These are phyloP conservation scores for Takifugu rubripes DNA, from an alignment of 2,797 vertebrate genomes.

Conservation along the genomic window DNA sequence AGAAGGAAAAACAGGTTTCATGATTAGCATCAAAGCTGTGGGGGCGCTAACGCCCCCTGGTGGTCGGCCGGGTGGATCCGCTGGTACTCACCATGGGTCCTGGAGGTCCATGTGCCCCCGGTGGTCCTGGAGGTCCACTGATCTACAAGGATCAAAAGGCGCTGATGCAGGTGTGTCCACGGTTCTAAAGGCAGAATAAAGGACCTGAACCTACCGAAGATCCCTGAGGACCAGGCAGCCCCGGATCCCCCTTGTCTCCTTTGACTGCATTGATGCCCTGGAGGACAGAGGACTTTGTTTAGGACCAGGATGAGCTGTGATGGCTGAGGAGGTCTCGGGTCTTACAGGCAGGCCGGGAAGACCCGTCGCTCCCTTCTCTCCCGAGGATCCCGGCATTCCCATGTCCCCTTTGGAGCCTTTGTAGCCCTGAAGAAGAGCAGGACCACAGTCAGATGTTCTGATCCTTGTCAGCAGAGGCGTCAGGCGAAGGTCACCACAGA, in stretches of 20 bases:
- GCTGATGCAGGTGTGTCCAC: too few relatives aligned
- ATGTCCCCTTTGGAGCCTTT: conserved; percentile 95
- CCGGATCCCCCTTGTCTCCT: conserved; percentile 91
- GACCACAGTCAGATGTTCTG: too few relatives aligned
- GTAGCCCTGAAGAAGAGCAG: conserved; percentile 78
- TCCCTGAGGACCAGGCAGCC: conserved; percentile 88
- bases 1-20: conserved; percentile 2
- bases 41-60: too few relatives aligned
- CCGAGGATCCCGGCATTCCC: conserved; percentile 87
- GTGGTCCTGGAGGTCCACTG: conserved; percentile 86
- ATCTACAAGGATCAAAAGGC: conserved; percentile 74
- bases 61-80: too few relatives aligned
- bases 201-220: conserved; percentile 82
- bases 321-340: background rate
- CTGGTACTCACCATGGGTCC: conserved; percentile 90
- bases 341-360: conserved; percentile 92
- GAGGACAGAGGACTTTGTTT: conserved; percentile 27
- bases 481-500: background rate
- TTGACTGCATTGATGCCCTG: conserved; percentile 92
- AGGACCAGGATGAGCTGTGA: background rate
- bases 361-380: conserved; percentile 92
- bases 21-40: too few relatives aligned
- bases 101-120: conserved; percentile 91
- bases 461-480: too few relatives aligned
- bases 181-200: too few relatives aligned